These are phyloP conservation scores for Lycocerus yunnanus DNA, from an alignment of 2,888 invertebrate genomes.

Conservation along the genomic window DNA sequence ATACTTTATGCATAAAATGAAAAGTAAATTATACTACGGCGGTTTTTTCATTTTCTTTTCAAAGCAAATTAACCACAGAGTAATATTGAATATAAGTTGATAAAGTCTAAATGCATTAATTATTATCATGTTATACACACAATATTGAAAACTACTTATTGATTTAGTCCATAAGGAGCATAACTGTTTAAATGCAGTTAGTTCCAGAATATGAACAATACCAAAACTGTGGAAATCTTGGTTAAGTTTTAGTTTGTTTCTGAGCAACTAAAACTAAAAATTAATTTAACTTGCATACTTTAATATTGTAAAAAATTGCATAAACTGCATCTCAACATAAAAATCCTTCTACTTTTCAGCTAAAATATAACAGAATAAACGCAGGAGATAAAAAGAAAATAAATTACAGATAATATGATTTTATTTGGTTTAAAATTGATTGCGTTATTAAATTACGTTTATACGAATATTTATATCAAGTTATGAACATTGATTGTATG, in stretches of 20 bases:
- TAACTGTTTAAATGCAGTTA: conserved; percentile 39
- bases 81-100: conserved; percentile 27
- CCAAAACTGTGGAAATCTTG: conserved; percentile 20
- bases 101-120: conserved; percentile 39
- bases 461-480: neutral
- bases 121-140: conserved; percentile 36
- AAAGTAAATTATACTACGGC: no score
- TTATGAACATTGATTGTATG: neutral
- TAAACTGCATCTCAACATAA: neutral
- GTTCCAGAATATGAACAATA: conserved; percentile 36
- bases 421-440: neutral
- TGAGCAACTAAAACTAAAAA: neutral
- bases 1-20: no score
- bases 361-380: no score
- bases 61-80: neutral
- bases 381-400: neutral
- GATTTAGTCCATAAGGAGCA: conserved; percentile 46
- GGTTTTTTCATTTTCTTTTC: no score
- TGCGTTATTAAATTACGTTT: neutral
- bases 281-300: no score
- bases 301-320: neutral
- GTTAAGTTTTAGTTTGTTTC: conserved; percentile 13
- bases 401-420: no score
- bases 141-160: conserved; percentile 47
- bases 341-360: no score